A percentile compares a stretch with the other conserved stretches of the same genome.
Evolutionary conservation across 2,113 vertebrate genomes (phyloP).

Genomic region (Oxyura jamaicensis): DNA sequence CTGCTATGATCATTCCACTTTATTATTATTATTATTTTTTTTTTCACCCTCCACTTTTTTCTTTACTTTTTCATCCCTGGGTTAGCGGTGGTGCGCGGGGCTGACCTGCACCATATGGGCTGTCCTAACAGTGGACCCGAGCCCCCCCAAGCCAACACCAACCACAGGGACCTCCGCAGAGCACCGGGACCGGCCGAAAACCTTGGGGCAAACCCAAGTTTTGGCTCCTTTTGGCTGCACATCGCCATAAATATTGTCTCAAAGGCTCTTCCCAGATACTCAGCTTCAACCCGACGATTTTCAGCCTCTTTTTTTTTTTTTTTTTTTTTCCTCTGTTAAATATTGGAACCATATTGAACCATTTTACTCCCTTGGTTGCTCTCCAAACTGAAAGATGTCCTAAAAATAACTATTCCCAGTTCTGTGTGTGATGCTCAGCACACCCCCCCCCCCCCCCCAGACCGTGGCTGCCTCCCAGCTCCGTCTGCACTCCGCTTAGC

Average conservation of each 20-base stretch:
- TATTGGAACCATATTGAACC: conserved; percentile 35
- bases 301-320: neutral
- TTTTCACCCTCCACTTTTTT: neutral
- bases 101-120: neutral
- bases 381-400: conserved; percentile 41
- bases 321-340: neutral
- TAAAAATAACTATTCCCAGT: conserved; percentile 58
- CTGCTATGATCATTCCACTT: accelerated
- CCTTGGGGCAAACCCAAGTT: neutral
- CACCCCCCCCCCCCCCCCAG: neutral
- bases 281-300: neutral
- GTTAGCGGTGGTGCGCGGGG: accelerated
- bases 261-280: neutral
- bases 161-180: neutral
- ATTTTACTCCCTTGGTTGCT: neutral
- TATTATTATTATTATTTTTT: neutral
- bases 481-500: neutral
- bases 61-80: no score
- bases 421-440: neutral
- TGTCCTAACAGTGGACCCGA: neutral
- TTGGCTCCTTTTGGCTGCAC: neutral
- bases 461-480: conserved; percentile 9
- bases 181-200: neutral
- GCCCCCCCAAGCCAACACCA: neutral
- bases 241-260: neutral